These are phyloP conservation scores for Odontesthes bonariensis DNA, from an alignment of 2,113 vertebrate species.

Conservation along the genomic window DNA sequence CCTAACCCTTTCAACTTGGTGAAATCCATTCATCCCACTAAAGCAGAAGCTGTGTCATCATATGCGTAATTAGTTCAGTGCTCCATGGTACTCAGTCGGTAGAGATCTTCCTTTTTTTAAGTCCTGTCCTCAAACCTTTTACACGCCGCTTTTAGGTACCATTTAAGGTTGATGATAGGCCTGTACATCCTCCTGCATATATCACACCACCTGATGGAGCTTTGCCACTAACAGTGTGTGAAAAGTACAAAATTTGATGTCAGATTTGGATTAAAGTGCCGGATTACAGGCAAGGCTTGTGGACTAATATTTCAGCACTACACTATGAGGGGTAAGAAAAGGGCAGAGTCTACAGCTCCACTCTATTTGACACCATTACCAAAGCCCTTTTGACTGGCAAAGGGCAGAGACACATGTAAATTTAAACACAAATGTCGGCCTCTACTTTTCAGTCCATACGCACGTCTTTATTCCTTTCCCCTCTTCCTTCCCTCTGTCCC, in stretches of 20 bases:
- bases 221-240: not conserved
- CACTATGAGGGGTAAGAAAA: not conserved
- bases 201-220: conserved; percentile 6
- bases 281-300: not conserved
- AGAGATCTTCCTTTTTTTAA: conserved; percentile 32
- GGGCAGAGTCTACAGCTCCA: too few relatives aligned
- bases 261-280: not conserved
- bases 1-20: conserved; percentile 40
- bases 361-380: not conserved
- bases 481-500: not conserved
- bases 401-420: not conserved
- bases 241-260: not conserved
- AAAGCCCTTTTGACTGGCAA: not conserved
- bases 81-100: conserved; percentile 42
- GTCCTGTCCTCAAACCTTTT: not conserved
- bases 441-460: not conserved
- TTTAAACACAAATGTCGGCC: not conserved
- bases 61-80: conserved; percentile 52
- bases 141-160: not conserved
- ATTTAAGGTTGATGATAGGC: conserved; percentile 3
- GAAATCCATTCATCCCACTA: conserved; percentile 64
- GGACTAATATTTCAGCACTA: not conserved
- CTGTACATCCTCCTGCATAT: not conserved
- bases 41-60: conserved; percentile 48
- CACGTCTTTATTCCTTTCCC: not conserved